Evolutionary conservation across 2,888 invertebrate genomes (phyloP), one percentile per base, ranked within the genome.

Genomic region (Diachrysia chrysitis): DNA sequence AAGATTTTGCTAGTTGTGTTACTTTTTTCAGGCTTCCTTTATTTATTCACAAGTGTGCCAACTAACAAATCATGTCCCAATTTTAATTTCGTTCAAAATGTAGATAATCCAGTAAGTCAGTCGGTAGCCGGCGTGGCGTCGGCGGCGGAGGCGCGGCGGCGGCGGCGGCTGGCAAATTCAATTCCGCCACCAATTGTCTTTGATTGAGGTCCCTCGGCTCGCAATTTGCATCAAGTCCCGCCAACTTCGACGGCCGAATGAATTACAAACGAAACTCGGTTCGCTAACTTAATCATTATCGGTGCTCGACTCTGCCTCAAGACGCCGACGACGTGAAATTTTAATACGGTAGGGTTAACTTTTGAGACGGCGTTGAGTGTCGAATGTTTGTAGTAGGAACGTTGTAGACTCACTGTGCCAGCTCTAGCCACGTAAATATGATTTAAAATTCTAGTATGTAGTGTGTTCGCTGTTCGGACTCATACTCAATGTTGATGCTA

Each of bases 221-320:
- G 64, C 61, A 63, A 71, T 79, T 82, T 79, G 70, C 78, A 72
- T 74, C 67, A 69, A 74, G 62, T 57, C 65, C 62, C 35, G 58
- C 59, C 66, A 71, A 61, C 23, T 55, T 53, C 32, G 51, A 9
- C 51, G 14, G 48, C 53, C 58, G 59, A 80, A 82, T 71, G 69
- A 75, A 75, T 78, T 68, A 78, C 66, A 69, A 67, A 81, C 70
- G 57, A 70, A 82, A 73, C 58, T 56, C 68, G 63, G 66, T 73
- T 66, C 56, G 53, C 29, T 66, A 68, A 79, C 59, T 72, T 73
- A 58, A 79, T 82, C 74, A 69, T 63, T 61, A 79, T 74, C 48
- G 75, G 69, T 63, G 79, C 37, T 56, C 56, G 55, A 19, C 29
- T 48, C n/a, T 14, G 19, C 54, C 51, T 14, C 37, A 57, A 70